phyloP scores from a whole-genome alignment of 1,140 invertebrate genomes.

The Leptinotarsa texana region DNA sequence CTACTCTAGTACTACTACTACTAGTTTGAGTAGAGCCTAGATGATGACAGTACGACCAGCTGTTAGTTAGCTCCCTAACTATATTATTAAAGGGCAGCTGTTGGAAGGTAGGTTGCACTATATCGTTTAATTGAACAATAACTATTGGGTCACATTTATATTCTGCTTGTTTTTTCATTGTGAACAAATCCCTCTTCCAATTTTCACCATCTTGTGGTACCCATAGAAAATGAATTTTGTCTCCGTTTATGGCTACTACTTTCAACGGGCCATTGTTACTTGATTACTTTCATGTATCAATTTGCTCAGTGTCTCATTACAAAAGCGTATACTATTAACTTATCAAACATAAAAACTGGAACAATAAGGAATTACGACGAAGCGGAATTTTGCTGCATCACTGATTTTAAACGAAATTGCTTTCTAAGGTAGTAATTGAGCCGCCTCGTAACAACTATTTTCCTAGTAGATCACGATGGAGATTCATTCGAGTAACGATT shows the following conservation, averaged over 20 bases:
- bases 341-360: constrained; percentile 27
- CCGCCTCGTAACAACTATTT: background rate
- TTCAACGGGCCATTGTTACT: background rate
- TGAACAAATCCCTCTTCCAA: background rate
- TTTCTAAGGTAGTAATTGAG: constrained; percentile 13
- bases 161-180: too few relatives aligned
- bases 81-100: too few relatives aligned
- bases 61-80: too few relatives aligned
- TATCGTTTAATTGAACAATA: too few relatives aligned
- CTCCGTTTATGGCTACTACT: background rate
- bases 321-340: constrained; percentile 12
- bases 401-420: constrained; percentile 25
- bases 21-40: too few relatives aligned
- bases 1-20: too few relatives aligned
- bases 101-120: too few relatives aligned
- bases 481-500: background rate
- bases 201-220: background rate
- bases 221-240: background rate
- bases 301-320: constrained; percentile 22
- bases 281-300: constrained; percentile 3
- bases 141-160: too few relatives aligned
- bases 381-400: constrained; percentile 26
- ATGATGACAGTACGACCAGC: too few relatives aligned
- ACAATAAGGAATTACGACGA: constrained; percentile 20
- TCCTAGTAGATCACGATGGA: background rate